These are phyloP conservation scores for Xanthorhoe spadicearia DNA, from an alignment of 2,888 invertebrate species.

Conservation along the genomic window DNA sequence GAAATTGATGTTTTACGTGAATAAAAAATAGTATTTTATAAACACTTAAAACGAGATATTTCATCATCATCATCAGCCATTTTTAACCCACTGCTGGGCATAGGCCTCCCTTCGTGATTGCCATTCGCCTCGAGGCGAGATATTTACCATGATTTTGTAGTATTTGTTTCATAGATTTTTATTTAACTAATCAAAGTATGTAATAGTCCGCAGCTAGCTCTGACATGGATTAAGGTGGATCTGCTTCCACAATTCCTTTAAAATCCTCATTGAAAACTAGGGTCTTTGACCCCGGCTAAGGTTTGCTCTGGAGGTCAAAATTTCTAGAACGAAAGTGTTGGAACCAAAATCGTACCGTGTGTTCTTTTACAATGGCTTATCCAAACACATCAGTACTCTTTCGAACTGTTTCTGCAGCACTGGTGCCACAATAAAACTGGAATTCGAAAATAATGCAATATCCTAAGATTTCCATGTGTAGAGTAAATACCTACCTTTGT, in stretches of 20 bases:
- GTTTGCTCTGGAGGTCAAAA: slow-evolving; percentile 34
- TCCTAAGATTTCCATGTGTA: not conserved
- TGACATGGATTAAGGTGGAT: slow-evolving; percentile 40
- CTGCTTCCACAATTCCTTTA: slow-evolving; percentile 38
- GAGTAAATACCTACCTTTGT: not conserved
- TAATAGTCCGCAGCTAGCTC: slow-evolving; percentile 43
- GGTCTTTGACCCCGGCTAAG: slow-evolving; percentile 21
- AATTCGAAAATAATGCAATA: not conserved
- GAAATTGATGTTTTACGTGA: no score
- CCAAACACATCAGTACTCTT: not conserved
- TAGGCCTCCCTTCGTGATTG: no score
- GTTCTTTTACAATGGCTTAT: not conserved
- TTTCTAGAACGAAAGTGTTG: slow-evolving; percentile 22
- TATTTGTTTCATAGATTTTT: no score
- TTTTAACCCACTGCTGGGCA: no score
- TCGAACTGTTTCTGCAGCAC: not conserved
- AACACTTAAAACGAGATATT: no score
- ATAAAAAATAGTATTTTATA: no score
- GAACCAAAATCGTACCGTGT: not conserved
- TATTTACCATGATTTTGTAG: no score
- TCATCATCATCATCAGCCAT: no score
- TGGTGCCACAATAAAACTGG: not conserved
- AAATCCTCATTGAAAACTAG: slow-evolving; percentile 31
- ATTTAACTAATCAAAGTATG: no score
- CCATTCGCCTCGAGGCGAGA: no score